Conservation (phyloP, 2,888 invertebrate genomes). For the Tigriopus californicus region DNA sequence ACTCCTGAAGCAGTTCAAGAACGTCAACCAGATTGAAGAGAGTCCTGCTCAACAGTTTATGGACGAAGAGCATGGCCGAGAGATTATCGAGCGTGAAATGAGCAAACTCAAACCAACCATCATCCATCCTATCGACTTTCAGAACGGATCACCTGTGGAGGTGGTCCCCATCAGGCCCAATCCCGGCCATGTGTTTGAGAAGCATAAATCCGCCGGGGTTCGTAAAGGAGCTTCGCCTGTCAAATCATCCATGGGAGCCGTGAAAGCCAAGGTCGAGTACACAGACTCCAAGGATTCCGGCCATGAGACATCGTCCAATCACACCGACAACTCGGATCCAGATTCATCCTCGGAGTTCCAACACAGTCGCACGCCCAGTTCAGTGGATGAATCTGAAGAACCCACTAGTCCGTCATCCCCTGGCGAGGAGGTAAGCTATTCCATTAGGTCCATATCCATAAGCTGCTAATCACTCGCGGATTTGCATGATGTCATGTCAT, state of each 20-base stretch:
- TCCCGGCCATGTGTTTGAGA: not conserved
- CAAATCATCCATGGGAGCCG: not conserved
- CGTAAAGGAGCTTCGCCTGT: no score
- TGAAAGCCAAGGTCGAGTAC: not conserved
- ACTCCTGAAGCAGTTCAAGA: not conserved
- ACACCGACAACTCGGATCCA: constrained; percentile 2
- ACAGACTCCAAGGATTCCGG: not conserved
- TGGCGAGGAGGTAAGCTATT: not conserved
- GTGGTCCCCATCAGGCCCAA: constrained; percentile 6
- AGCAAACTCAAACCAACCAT: not conserved
- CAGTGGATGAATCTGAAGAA: not conserved
- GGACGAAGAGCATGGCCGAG: constrained; percentile 8
- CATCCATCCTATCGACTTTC: constrained; percentile 1
- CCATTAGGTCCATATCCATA: no score
- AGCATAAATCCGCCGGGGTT: not conserved
- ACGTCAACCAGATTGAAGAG: not conserved
- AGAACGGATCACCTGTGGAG: constrained; percentile 3
- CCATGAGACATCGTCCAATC: constrained; percentile 8
- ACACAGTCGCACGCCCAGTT: not conserved
- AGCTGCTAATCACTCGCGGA: no score
- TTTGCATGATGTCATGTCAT: no score
- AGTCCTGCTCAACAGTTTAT: not conserved
- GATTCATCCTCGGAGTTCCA: not conserved
- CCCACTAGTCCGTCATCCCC: not conserved
- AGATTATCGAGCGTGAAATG: constrained; percentile 7